Conservation (phyloP, 2,113 vertebrate species). For the Pipa parva region DNA sequence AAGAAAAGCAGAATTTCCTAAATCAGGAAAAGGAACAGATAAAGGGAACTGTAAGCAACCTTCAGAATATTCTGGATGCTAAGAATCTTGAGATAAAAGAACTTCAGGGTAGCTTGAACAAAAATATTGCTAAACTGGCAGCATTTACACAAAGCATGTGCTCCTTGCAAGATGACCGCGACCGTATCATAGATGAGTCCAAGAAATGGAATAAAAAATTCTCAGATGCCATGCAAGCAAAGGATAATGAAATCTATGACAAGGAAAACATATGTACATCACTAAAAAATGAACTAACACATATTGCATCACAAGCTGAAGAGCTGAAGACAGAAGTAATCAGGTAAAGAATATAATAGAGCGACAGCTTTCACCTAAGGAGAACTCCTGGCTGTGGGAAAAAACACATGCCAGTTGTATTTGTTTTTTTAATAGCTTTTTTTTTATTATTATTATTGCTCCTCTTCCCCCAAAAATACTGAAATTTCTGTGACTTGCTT, state of each 20-base stretch:
- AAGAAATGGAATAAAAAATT: slow-evolving; percentile 88
- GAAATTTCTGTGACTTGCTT: no score
- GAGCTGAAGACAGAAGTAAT: slow-evolving; percentile 67
- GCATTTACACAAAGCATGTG: slow-evolving; percentile 94
- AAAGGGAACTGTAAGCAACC: slow-evolving; percentile 61
- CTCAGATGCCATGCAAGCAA: slow-evolving; percentile 75
- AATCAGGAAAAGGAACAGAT: slow-evolving; percentile 66
- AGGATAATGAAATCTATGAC: slow-evolving; percentile 78
- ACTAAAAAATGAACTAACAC: slow-evolving; percentile 70
- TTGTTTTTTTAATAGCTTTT: no score
- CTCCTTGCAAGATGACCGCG: slow-evolving; percentile 91
- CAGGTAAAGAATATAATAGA: slow-evolving; percentile 52
- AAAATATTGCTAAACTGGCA: slow-evolving; percentile 81
- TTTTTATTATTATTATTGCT: no score
- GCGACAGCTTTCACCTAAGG: no score
- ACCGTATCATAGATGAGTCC: slow-evolving; percentile 85
- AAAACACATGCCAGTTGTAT: no score
- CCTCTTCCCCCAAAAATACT: no score
- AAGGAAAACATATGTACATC: slow-evolving; percentile 67
- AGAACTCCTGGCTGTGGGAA: no score
- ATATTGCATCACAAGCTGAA: slow-evolving; percentile 62
- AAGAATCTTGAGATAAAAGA: slow-evolving; percentile 71
- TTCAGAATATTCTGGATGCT: slow-evolving; percentile 58
- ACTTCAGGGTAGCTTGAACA: slow-evolving; percentile 73
- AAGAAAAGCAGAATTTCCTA: slow-evolving; percentile 73